A percentile compares a stretch with the other conserved stretches of the same genome.
Evolutionary conservation across 2,888 invertebrate species (phyloP).

Genomic region (Rhagonycha lutea): DNA sequence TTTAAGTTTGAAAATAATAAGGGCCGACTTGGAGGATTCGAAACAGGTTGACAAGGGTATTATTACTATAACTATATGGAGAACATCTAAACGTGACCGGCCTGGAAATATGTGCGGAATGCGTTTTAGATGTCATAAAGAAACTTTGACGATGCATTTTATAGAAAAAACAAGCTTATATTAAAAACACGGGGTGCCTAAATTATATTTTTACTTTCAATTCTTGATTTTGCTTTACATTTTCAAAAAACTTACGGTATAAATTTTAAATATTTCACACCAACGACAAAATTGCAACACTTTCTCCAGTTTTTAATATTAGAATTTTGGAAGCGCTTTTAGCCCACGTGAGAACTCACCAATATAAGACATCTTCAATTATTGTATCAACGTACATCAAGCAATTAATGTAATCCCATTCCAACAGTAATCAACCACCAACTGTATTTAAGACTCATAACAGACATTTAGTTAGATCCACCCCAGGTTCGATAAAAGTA

Average conservation of each 20-base stretch:
- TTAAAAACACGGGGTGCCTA: slow-evolving; percentile 14
- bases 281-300: background rate
- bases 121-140: slow-evolving; percentile 29
- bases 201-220: background rate
- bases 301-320: background rate
- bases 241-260: background rate
- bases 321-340: background rate
- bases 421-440: background rate
- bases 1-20: slow-evolving; percentile 27
- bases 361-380: background rate
- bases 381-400: background rate
- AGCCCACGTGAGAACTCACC: background rate
- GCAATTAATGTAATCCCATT: background rate
- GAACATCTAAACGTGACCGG: slow-evolving; percentile 30
- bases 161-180: slow-evolving; percentile 23
- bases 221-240: background rate
- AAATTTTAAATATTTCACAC: background rate
- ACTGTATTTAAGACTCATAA: background rate
- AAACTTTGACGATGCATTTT: slow-evolving; percentile 27
- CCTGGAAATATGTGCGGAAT: slow-evolving; percentile 28
- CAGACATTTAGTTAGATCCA: background rate
- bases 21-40: slow-evolving; percentile 26
- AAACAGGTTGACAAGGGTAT: slow-evolving; percentile 32
- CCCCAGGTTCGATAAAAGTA: background rate
- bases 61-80: slow-evolving; percentile 32